Base-by-base conservation (phyloP, 1,140 invertebrate genomes). In the Camponotus pennsylvanicus region DNA sequence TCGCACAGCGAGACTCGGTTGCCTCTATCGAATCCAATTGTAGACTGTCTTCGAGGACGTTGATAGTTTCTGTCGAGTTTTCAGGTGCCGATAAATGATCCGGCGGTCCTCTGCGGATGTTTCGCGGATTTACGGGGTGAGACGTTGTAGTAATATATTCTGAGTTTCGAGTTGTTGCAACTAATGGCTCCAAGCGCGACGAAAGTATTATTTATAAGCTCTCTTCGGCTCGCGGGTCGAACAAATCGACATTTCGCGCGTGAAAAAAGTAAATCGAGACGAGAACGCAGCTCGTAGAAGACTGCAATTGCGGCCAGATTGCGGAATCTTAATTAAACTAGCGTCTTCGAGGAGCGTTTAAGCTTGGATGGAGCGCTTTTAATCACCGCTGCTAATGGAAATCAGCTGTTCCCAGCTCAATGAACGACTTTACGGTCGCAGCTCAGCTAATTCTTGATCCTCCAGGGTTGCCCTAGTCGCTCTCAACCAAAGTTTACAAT, bases 131-230 rank as follows among this genome's bases (percentile, higher is more conserved):
- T 18, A 52, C 15, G 13, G 49, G 61, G 2, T n/a, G 45, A 27
- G 34, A n/a, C n/a, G 6, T 40, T 32, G 15, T n/a, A 15, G 18
- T 13, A 6, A 0, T 34, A 11, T 42, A 21, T n/a, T 67, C 7
- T 7, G 49, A 42, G 37, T 57, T 37, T 83, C 18, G 45, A 71
- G 27, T 71, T 9, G 69, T 49, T 57, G 79, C 61, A 73, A 61
- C 34, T 37, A 34, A 59, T 37, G 32, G 55, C 55, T 83, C 61
- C 55, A 61, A 11, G 13, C n/a, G 32, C 13, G 57, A 83, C 69
- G 79, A 83, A 83, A 83, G 79, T 83, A 83, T 83, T 83, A 83
- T 59, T 61, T 13, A 32, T 55, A 59, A 61, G 69, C 21, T 57
- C 49, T 69, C 40, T 63, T 63, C 42, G 27, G 37, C 15, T 45